These are phyloP conservation scores for Stegostoma tigrinum DNA, from an alignment of 2,113 vertebrate species.

Conservation along the genomic window DNA sequence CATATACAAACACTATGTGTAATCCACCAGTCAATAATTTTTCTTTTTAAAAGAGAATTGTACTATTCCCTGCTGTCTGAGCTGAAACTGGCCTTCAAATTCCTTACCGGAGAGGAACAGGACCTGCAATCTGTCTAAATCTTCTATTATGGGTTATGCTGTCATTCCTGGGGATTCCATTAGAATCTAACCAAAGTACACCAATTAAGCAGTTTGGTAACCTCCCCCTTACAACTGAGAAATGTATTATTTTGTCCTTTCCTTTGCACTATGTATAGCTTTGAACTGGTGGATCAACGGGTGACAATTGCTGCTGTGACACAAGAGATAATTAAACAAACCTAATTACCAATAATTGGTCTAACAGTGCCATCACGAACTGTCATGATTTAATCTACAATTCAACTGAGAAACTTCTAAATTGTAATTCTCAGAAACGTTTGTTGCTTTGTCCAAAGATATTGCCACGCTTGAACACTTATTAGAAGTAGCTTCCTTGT, in stretches of 20 bases:
- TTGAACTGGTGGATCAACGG: neutral
- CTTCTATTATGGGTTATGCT: neutral
- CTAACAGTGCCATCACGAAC: neutral
- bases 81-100: neutral
- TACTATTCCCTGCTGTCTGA: neutral
- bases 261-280: neutral
- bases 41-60: neutral
- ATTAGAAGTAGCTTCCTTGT: neutral
- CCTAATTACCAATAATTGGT: slow-evolving; percentile 22
- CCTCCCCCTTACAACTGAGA: neutral
- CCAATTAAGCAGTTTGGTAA: slow-evolving; percentile 14
- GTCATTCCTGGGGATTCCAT: slow-evolving; percentile 7
- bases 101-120: neutral
- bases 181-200: slow-evolving; percentile 23
- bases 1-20: neutral
- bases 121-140: neutral
- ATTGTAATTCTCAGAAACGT: neutral
- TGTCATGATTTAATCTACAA: neutral
- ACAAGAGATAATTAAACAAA: slow-evolving; percentile 1
- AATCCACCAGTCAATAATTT: neutral
- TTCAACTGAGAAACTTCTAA: neutral
- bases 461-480: neutral
- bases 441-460: slow-evolving; percentile 13
- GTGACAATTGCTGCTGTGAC: neutral
- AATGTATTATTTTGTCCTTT: neutral